A percentile compares a stretch with the other conserved stretches of the same genome.
These are phyloP conservation scores for Callitettix versicolor DNA, from an alignment of 1,140 invertebrate species.

Conservation along the genomic window DNA sequence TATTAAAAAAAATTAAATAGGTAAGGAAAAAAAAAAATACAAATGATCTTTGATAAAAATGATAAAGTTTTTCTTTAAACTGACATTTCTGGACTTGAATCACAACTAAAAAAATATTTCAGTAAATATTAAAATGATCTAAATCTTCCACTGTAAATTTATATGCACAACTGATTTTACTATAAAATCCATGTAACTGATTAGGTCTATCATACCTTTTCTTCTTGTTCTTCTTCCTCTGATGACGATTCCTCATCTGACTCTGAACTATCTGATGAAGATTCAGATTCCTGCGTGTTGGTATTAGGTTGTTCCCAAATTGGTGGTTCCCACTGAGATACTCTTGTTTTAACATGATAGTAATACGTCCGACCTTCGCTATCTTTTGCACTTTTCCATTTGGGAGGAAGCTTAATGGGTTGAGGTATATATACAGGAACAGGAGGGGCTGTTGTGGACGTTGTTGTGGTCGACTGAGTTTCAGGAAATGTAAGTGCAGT, in stretches of 20 bases:
- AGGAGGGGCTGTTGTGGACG: neutral
- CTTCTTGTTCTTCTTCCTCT: conserved; percentile 19
- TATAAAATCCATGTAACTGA: too few species aligned
- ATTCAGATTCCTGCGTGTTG: conserved; percentile 38
- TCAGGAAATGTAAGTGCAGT: too few species aligned
- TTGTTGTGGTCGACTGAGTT: neutral
- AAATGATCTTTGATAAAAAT: too few species aligned
- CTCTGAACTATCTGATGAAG: conserved; percentile 33
- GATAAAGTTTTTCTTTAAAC: too few species aligned
- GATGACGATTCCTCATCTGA: conserved; percentile 30
- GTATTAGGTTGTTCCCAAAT: conserved; percentile 34
- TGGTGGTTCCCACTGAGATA: conserved; percentile 83
- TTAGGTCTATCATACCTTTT: conserved; percentile 23
- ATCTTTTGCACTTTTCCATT: conserved; percentile 79
- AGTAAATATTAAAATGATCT: too few species aligned
- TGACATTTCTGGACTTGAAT: too few species aligned
- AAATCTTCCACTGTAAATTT: too few species aligned
- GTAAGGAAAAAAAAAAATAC: too few species aligned
- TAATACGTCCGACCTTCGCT: conserved; percentile 76
- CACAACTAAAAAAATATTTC: too few species aligned
- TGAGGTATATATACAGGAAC: conserved; percentile 34
- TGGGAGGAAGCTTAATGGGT: conserved; percentile 59
- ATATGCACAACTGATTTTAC: too few species aligned
- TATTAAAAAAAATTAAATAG: too few species aligned
- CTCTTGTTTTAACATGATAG: conserved; percentile 73